A percentile compares a stretch with the other conserved stretches of the same genome.
Conservation (phyloP, 2,113 vertebrate genomes). For the Tamias sibiricus region DNA sequence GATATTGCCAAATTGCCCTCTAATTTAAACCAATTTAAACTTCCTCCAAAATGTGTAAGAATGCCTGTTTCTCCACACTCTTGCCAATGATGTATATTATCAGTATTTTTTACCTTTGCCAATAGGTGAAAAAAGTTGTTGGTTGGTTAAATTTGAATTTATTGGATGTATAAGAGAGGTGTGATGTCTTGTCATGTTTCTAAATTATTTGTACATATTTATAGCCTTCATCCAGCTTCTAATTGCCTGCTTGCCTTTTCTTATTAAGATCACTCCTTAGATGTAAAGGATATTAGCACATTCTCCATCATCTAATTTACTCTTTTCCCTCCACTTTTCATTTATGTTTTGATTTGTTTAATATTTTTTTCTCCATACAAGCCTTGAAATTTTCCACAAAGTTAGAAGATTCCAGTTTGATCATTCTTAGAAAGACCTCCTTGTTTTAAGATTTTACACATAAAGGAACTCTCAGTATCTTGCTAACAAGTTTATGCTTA, state of each 20-base stretch:
- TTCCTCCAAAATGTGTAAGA: not conserved
- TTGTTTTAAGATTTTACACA: not conserved
- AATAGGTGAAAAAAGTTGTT: not conserved
- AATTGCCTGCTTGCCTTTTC: not conserved
- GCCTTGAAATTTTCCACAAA: not conserved
- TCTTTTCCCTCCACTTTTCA: not conserved
- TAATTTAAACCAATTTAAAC: not conserved
- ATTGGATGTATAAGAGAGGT: not conserved
- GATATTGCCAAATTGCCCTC: not conserved
- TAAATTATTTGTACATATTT: not conserved
- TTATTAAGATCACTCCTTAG: not conserved
- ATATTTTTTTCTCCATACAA: not conserved
- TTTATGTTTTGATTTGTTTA: constrained; percentile 11
- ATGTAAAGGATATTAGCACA: not conserved
- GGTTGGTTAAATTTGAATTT: not conserved
- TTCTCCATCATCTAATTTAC: not conserved
- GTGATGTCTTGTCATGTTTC: not conserved
- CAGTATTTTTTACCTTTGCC: not conserved
- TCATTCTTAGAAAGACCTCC: constrained; percentile 27
- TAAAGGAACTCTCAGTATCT: not conserved
- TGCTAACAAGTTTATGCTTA: not conserved
- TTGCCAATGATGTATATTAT: not conserved
- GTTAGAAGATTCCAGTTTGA: not conserved
- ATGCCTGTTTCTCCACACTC: not conserved
- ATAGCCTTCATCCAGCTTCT: not conserved